Percentiles rank a stretch among this genome's conserved stretches.
These are phyloP conservation scores for Patagioenas fasciata DNA, from an alignment of 2,113 vertebrate genomes.

Conservation along the genomic window DNA sequence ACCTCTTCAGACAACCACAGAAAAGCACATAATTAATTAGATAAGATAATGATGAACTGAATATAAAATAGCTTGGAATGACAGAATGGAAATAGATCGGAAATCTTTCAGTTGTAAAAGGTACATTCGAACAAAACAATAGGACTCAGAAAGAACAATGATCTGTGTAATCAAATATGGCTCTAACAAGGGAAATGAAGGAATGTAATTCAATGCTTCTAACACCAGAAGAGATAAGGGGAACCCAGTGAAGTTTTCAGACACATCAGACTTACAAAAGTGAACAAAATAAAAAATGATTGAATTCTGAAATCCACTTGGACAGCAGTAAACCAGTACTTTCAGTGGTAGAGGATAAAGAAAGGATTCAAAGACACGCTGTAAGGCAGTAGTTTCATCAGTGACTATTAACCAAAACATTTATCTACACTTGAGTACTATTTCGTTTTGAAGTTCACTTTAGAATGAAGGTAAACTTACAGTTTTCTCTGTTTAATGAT, in stretches of 20 bases:
- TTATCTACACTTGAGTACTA: background rate
- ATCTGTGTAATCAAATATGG: background rate
- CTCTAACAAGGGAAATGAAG: background rate
- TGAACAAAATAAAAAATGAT: background rate
- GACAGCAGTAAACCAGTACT: background rate
- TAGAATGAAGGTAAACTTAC: background rate
- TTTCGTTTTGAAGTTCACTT: background rate
- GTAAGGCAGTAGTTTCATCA: background rate
- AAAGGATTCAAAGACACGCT: background rate
- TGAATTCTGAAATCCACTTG: background rate
- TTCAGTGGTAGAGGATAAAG: background rate
- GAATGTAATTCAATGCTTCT: background rate
- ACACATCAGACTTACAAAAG: background rate
- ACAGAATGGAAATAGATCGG: background rate
- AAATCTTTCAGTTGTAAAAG: background rate
- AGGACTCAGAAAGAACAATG: background rate
- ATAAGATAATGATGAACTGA: background rate
- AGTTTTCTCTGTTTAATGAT: background rate
- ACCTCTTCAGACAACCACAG: accelerated
- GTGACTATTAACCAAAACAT: background rate
- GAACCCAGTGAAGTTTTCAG: background rate
- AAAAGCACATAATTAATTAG: background rate
- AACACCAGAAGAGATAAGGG: background rate
- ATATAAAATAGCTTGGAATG: background rate
- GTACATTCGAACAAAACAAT: background rate